Evolutionary conservation across 2,113 vertebrate genomes (phyloP), one percentile per base, ranked within the genome.

Genomic region (Potamarius usumacintae): DNA sequence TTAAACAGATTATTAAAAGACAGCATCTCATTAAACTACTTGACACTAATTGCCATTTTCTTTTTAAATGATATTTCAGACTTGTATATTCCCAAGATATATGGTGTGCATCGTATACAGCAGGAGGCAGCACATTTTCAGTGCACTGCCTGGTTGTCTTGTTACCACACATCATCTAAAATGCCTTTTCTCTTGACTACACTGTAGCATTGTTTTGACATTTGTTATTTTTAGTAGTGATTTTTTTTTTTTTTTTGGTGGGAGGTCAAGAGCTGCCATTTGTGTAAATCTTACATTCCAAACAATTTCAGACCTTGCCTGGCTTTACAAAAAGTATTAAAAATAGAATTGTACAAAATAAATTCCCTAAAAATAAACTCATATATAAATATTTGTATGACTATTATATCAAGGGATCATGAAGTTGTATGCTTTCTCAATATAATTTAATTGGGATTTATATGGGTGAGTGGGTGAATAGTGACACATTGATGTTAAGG

Each of bases 121-220:
- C 15, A 60, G 62, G 83, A 88, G 85, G 90, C 85, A 90, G 91
- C 92, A 93, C 52, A 91, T 90, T 85, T 91, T 86, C 90, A 90
- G 34, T 92, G 88, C 71, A 84, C 55, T 48, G 65, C 81, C 85
- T 90, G 79, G 78, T 93, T 91, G 88, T 91, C 92, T 91, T 62
- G 83, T 87, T 84, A 88, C 79, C 71, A 86, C 85, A 87, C 82
- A 86, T 82, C 88, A 90, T 80, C 83, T 88, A 85, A 80, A 85
- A 91, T 81, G 72, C 85, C 50, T 42, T 80, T 87, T 84, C 83
- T 57, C 0, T 85, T 53, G 79, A 58, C 42, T 87, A 11, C 57
- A 79, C 12, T 58, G 42, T 86, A 74, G 69, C 86, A 79, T 80
- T 81, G 53, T 81, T 80, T 86, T 85, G 84, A 85, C 84, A 85